Conservation (phyloP, 2,113 vertebrate genomes). For the Puntigrus tetrazona region DNA sequence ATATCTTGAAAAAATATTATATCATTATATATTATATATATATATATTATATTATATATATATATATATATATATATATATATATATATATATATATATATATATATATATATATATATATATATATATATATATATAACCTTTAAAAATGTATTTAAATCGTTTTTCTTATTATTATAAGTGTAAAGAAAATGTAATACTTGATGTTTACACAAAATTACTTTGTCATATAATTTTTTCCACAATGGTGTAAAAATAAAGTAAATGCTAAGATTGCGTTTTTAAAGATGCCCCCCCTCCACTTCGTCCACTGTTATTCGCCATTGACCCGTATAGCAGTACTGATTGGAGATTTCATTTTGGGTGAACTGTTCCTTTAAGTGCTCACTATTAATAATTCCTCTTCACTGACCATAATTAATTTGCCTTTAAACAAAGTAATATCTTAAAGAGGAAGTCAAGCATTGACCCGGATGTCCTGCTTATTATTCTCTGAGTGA, state of each 20-base stretch:
- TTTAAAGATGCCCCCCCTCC: neutral
- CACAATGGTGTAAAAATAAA: neutral
- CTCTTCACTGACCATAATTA: conserved; percentile 40
- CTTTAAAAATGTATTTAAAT: neutral
- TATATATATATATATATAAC: too few species aligned
- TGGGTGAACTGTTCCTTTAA: neutral
- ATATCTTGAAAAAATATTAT: too few species aligned
- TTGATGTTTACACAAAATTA: neutral
- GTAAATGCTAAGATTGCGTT: neutral
- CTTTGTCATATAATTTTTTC: neutral
- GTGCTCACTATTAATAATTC: conserved; percentile 29
- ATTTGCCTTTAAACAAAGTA: conserved; percentile 47
- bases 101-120: too few species aligned
- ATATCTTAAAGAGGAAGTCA: conserved; percentile 35
- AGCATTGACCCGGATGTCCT: conserved; percentile 25
- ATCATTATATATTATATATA: too few species aligned
- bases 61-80: too few species aligned
- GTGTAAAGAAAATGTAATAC: neutral
- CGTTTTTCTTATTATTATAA: too few species aligned
- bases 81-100: too few species aligned
- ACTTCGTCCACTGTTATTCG: neutral
- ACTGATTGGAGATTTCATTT: neutral
- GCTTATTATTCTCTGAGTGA: conserved; percentile 4
- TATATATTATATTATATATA: too few species aligned
- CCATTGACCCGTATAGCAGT: neutral